A percentile compares a stretch with the other conserved stretches of the same genome.
These are phyloP conservation scores for Elephantulus edwardii DNA, from an alignment of 2,113 vertebrate species.

Conservation along the genomic window DNA sequence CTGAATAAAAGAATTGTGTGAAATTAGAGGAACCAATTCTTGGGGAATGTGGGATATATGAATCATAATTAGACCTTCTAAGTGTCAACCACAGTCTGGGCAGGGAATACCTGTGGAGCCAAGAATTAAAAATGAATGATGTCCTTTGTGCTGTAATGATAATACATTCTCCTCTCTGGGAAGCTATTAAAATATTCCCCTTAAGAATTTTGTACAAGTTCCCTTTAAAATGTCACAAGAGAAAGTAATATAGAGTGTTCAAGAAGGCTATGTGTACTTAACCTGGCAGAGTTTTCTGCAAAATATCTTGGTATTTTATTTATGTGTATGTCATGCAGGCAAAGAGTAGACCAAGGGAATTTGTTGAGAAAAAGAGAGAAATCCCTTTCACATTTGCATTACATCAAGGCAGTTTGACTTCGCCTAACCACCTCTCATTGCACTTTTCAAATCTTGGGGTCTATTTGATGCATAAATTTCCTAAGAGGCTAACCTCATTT, in stretches of 20 bases:
- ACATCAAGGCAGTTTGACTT: slow-evolving; percentile 16
- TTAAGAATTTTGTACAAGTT: slow-evolving; percentile 50
- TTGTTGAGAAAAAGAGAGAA: not conserved
- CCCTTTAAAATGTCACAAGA: slow-evolving; percentile 57
- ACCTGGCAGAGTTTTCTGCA: slow-evolving; percentile 41
- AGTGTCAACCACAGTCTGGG: slow-evolving; percentile 49
- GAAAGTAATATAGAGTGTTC: slow-evolving; percentile 51
- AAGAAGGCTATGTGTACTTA: slow-evolving; percentile 52
- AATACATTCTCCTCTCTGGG: slow-evolving; percentile 45
- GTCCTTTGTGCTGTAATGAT: slow-evolving; percentile 49
- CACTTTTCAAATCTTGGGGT: slow-evolving; percentile 49
- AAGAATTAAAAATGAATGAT: slow-evolving; percentile 72
- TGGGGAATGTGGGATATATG: slow-evolving; percentile 53
- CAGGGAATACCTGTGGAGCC: slow-evolving; percentile 61
- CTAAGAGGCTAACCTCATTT: slow-evolving; percentile 46
- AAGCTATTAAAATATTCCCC: slow-evolving; percentile 70
- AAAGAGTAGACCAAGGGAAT: not conserved
- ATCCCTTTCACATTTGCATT: not conserved
- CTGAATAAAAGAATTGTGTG: slow-evolving; percentile 41
- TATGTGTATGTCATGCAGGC: slow-evolving; percentile 17
- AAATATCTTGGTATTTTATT: slow-evolving; percentile 69
- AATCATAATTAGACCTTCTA: slow-evolving; percentile 69
- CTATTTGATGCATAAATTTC: slow-evolving; percentile 56
- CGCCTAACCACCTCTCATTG: slow-evolving; percentile 21
- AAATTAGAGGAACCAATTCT: slow-evolving; percentile 55